phyloP scores from a whole-genome alignment of 2,797 vertebrate species.

The Knipowitschia caucasica region DNA sequence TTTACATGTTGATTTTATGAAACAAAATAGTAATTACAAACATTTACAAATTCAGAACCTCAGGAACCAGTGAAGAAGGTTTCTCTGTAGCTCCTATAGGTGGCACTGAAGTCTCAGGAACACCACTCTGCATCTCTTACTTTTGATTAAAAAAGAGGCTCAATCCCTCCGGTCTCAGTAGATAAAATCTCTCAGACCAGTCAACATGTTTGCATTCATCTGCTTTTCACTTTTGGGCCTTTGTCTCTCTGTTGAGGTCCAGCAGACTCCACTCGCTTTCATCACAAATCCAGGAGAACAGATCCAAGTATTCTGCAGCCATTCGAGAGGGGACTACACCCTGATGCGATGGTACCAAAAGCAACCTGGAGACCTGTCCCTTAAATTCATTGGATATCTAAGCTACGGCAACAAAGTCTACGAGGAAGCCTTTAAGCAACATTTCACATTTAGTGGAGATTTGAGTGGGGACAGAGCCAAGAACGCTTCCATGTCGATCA shows the following conservation, averaged over 20 bases:
- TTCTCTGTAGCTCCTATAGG: slow-evolving; percentile 26
- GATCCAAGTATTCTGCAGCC: slow-evolving; percentile 49
- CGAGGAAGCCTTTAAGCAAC: background rate
- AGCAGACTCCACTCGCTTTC: slow-evolving; percentile 20
- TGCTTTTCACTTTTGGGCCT: slow-evolving; percentile 15
- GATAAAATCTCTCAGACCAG: background rate
- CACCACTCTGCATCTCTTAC: background rate
- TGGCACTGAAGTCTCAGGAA: slow-evolving; percentile 36
- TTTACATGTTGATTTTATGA: no score
- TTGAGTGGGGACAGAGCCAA: slow-evolving; percentile 23
- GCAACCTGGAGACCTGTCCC: slow-evolving; percentile 17
- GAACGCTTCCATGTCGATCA: slow-evolving; percentile 37
- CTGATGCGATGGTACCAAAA: slow-evolving; percentile 59
- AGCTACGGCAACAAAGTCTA: background rate
- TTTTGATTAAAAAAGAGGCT: background rate
- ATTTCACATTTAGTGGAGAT: slow-evolving; percentile 33
- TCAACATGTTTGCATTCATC: slow-evolving; percentile 18
- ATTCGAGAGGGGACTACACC: slow-evolving; percentile 26
- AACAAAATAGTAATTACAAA: no score
- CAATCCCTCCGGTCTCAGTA: background rate
- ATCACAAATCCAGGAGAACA: slow-evolving; percentile 19
- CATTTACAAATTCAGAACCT: no score
- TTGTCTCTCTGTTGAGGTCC: slow-evolving; percentile 16
- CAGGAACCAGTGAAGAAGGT: background rate
- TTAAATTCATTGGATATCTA: slow-evolving; percentile 44